These are phyloP conservation scores for Syndactyla subalaris DNA, from an alignment of 2,797 vertebrate species.

Conservation along the genomic window DNA sequence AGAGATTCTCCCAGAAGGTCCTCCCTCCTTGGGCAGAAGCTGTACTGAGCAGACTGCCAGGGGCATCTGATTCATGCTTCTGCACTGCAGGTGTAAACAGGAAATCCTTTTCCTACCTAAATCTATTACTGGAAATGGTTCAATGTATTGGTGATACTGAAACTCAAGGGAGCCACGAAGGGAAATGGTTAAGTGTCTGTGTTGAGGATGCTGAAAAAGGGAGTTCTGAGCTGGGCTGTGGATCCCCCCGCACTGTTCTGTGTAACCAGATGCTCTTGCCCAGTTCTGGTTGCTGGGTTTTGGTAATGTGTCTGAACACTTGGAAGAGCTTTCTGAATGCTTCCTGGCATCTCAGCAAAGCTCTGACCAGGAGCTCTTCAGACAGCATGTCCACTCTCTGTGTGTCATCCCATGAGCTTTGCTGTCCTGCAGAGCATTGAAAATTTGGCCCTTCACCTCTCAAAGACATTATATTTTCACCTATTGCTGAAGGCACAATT, in stretches of 20 bases:
- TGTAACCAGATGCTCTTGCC: accelerated
- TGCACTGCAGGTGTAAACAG: neutral
- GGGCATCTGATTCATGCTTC: neutral
- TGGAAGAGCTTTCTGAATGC: neutral
- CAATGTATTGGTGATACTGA: neutral
- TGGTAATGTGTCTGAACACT: neutral
- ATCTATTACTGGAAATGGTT: neutral
- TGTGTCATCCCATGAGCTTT: neutral
- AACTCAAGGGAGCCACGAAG: neutral
- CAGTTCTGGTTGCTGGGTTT: neutral
- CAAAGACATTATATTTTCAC: neutral
- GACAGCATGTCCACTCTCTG: neutral
- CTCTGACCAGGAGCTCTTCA: neutral
- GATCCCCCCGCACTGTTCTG: neutral
- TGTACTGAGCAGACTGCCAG: neutral
- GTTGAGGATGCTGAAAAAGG: neutral
- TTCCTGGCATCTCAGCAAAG: neutral
- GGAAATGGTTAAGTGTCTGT: neutral
- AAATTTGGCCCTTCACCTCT: neutral
- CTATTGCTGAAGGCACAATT: neutral
- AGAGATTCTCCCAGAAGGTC: neutral
- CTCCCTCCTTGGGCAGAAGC: neutral
- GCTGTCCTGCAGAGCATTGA: neutral
- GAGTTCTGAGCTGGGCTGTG: neutral
- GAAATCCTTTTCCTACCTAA: neutral